Percentiles rank a stretch among this genome's conserved stretches.
These are phyloP conservation scores for Cephus nigrinus DNA, from an alignment of 2,888 invertebrate species.

Conservation along the genomic window DNA sequence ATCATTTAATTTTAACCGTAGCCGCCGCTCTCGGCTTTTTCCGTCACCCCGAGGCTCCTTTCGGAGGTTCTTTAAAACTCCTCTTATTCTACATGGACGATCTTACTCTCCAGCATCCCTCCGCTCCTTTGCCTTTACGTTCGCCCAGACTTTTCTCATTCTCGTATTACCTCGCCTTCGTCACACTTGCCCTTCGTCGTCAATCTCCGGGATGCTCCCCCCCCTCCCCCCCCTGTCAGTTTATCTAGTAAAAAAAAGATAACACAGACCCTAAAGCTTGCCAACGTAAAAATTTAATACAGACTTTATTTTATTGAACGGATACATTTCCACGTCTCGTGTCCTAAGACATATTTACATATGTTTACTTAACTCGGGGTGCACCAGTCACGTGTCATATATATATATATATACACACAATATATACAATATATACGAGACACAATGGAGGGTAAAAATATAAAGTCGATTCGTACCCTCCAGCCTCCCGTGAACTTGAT, in stretches of 20 bases:
- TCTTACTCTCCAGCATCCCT: conserved; percentile 14
- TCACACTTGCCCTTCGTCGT: not conserved
- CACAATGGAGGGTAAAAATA: not conserved
- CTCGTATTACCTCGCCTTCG: conserved; percentile 8
- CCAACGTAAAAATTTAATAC: conserved; percentile 26
- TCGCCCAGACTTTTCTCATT: conserved; percentile 1
- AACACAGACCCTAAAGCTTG: conserved; percentile 17
- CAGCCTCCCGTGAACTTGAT: not conserved
- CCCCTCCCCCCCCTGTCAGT: not conserved
- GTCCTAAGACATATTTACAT: not conserved
- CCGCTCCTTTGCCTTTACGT: conserved; percentile 11
- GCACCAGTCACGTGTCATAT: not conserved
- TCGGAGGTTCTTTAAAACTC: conserved; percentile 44
- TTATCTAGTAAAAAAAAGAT: not conserved
- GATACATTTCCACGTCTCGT: conserved; percentile 10
- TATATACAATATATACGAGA: not conserved
- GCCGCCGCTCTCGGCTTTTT: conserved; percentile 33
- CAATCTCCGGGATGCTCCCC: conserved; percentile 6
- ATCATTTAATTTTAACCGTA: conserved; percentile 64
- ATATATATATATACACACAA: no score
- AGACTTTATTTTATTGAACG: conserved; percentile 24
- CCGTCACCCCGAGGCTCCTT: conserved; percentile 36
- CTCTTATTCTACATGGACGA: conserved; percentile 31
- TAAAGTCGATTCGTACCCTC: not conserved
- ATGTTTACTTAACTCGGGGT: not conserved